Base-by-base conservation (phyloP, 2,797 vertebrate species). In the Brachymystax lenok region DNA sequence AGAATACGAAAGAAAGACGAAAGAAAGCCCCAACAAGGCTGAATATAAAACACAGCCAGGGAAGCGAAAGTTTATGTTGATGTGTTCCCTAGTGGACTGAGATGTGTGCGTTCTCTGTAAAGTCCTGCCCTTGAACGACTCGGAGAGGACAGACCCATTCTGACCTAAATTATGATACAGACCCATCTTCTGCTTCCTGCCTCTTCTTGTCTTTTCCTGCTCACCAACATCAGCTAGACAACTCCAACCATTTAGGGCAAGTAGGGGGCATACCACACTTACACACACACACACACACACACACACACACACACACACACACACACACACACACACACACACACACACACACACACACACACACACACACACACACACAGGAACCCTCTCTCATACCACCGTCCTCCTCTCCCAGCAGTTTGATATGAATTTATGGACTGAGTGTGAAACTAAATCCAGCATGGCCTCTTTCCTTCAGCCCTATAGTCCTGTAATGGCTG, bases 361-460 rank as follows among this genome's bases (percentile, higher is more conserved):
- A 54, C 33, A 61, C 71, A 40, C 33, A 61, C 19, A 69, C 40
- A 19, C 33, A 70, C 33, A 0, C 14, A 27, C 24, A 0, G 24
- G 24, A 24, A 24, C 24, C 24, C 24, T 87, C 87, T 77, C 85
- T 83, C 88, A 91, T 91, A 90, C 90, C 89, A 91, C 56, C 6
- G 10, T 61, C 10, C 59, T 61, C n/a, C 21, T 21, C n/a, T 3
- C 93, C 88, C 84, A 87, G 85, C 86, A 90, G 92, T 92, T 94
- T 93, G 91, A 93, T 93, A 92, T 90, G 88, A 94, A 95, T 95
- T 95, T 95, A 95, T 94, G 90, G 92, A 90, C 87, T 90, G 82
- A 7, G 76, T 85, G 83, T 74, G 76, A 87, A 90, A 87, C 91
- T 93, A 92, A 95, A 94, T 94, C 93, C 92, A 90, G 86, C 90